Evolutionary conservation across 2,888 invertebrate species (phyloP).

Genomic region (Pterostichus niger): DNA sequence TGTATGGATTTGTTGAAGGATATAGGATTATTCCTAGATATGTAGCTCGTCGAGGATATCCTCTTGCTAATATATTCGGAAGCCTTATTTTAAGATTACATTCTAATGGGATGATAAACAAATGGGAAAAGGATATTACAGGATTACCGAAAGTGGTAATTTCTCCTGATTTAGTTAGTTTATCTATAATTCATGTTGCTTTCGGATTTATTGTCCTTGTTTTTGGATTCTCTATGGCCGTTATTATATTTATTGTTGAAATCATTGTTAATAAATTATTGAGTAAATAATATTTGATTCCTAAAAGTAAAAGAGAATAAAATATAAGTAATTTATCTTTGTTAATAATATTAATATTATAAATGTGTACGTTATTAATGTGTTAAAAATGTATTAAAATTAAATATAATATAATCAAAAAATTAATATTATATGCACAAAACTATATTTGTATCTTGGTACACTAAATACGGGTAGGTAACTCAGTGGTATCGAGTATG

Average conservation of each 20-base stretch:
- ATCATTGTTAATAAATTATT: background rate
- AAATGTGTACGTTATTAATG: too few species aligned
- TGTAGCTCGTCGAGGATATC: conserved; percentile 64
- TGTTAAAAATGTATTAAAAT: too few species aligned
- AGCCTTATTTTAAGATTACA: conserved; percentile 51
- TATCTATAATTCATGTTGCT: background rate
- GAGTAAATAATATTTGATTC: too few species aligned
- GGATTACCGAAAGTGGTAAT: background rate
- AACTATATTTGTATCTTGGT: too few species aligned
- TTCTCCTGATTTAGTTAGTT: background rate
- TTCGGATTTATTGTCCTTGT: background rate
- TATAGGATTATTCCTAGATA: background rate
- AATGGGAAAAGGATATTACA: conserved; percentile 48
- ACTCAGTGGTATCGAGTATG: too few species aligned
- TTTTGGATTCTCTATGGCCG: background rate
- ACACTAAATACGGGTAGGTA: too few species aligned
- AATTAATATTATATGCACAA: too few species aligned
- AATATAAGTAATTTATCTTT: too few species aligned
- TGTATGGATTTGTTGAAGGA: conserved; percentile 67
- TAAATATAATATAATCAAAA: too few species aligned
- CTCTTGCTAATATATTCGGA: conserved; percentile 63
- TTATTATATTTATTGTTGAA: conserved; percentile 3
- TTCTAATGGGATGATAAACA: conserved; percentile 46
- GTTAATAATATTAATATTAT: too few species aligned
- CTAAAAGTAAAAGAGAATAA: too few species aligned